Base-by-base conservation (phyloP, 1,140 invertebrate genomes). In the Drosophila ogumai region DNA sequence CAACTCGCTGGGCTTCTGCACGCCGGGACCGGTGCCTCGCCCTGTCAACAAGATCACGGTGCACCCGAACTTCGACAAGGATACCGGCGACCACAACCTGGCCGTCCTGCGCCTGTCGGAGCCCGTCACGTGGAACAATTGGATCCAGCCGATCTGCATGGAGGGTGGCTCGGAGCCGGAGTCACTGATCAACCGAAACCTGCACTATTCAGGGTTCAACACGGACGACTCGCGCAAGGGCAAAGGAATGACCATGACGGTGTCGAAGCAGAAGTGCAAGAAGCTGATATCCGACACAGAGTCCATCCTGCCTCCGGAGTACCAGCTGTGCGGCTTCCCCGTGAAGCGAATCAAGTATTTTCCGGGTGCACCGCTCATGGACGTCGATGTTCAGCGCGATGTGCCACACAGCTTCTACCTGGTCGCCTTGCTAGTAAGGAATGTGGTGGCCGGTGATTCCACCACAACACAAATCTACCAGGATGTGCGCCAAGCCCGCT, bases 1-100 rank as follows among this genome's bases (percentile, higher is more conserved):
- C 50, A 90, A 85, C 66, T 40, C 8, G 0, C 75, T 68, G n/a
- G 85, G 78, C 3, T 90, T 85, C 25, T 90, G 85, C 60, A 75
- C 79, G n/a, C 78, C 81, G 0, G 61, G 69, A 0, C 85, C 85
- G 0, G 43, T 54, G 28, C 47, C 69, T 6, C 40, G 66, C 8
- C 22, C n/a, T 0, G 63, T 90, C 12, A 22, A 44, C 5, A 61
- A 56, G 32, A 81, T 90, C 31, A 67, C 50, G 28, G 40, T 81
- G 17, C 69, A 90, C 63, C 85, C 85, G 4, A 36, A 56, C 2
- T 65, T 63, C 3, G 86, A 90, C 34, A 75, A 56, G 50, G 78
- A 81, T 32, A 85, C 71, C n/a, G 69, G 55, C 1, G 74, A 75
- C 43, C 75, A 79, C 32, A 81, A 88, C 41, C 41, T 88, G 50